phyloP scores from a whole-genome alignment of 2,113 vertebrate species.

The Tachuris rubrigastra region DNA sequence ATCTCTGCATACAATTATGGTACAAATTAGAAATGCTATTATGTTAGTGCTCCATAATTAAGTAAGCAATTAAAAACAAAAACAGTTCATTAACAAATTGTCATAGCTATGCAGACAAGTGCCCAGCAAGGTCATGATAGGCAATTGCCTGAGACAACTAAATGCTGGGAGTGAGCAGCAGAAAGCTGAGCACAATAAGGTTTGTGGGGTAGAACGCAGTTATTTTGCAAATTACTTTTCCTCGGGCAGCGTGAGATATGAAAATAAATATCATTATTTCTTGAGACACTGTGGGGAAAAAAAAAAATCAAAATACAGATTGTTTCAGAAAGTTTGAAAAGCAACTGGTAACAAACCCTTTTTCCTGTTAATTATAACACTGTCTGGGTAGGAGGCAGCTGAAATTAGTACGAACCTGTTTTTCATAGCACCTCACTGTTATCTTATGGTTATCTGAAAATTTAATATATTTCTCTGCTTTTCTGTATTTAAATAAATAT shows the following conservation, averaged over 20 bases:
- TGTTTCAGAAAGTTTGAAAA: conserved; percentile 15
- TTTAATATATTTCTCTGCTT: neutral
- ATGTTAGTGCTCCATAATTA: conserved; percentile 81
- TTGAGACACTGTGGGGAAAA: neutral
- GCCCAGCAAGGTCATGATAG: conserved; percentile 75
- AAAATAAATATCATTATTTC: conserved; percentile 4
- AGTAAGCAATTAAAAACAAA: conserved; percentile 87
- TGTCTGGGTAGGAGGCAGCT: neutral
- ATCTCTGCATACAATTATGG: conserved; percentile 83
- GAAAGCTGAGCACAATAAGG: conserved; percentile 26
- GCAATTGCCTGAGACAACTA: conserved; percentile 59
- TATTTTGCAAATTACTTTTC: conserved; percentile 46
- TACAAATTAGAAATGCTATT: conserved; percentile 83
- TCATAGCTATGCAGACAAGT: conserved; percentile 75
- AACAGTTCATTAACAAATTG: conserved; percentile 84
- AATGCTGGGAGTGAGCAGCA: conserved; percentile 45
- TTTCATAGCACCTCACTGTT: neutral
- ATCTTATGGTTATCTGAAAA: neutral
- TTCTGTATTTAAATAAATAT: neutral
- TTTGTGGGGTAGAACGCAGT: neutral
- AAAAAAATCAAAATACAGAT: neutral
- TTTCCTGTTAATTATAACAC: neutral
- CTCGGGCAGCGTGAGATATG: neutral
- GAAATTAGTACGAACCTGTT: neutral
- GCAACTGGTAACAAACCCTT: neutral